A percentile compares a stretch with the other conserved stretches of the same genome.
phyloP scores from a whole-genome alignment of 2,113 vertebrate species.

The Catharus minimus region DNA sequence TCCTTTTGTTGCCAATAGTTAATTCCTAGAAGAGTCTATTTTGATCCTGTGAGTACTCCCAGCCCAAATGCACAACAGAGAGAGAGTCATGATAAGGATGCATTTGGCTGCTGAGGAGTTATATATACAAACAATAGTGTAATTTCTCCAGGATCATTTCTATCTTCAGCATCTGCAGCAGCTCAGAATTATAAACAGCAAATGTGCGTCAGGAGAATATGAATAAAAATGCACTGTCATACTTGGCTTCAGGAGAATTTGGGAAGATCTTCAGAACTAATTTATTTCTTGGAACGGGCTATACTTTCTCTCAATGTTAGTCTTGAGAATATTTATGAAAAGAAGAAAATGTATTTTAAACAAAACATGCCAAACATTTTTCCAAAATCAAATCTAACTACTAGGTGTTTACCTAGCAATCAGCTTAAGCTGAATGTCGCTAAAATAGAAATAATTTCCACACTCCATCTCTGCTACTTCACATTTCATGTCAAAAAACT shows the following conservation, averaged over 20 bases:
- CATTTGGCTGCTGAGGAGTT: slow-evolving; percentile 3
- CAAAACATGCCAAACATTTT: background rate
- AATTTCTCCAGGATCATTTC: slow-evolving; percentile 1
- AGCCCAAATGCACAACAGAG: slow-evolving; percentile 12
- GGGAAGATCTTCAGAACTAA: slow-evolving; percentile 4
- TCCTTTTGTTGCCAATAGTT: slow-evolving; percentile 7
- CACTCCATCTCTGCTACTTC: background rate
- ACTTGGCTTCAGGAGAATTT: slow-evolving; percentile 11
- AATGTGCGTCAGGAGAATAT: background rate
- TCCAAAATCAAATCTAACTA: slow-evolving; percentile 1
- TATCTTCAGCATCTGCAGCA: background rate
- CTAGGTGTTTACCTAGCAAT: background rate
- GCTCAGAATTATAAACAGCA: background rate
- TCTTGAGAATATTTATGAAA: slow-evolving; percentile 27
- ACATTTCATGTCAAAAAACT: background rate
- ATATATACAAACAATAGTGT: background rate
- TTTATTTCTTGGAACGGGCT: slow-evolving; percentile 24
- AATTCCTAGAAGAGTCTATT: slow-evolving; percentile 58
- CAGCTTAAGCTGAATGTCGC: background rate
- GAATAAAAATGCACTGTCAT: slow-evolving; percentile 13
- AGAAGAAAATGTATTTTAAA: background rate
- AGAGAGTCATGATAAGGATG: background rate
- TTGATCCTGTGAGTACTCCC: slow-evolving; percentile 18
- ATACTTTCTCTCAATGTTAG: background rate
- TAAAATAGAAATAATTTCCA: background rate